Evolutionary conservation across 2,113 vertebrate genomes (phyloP), one percentile per base, ranked within the genome.

Genomic region (Panthera tigris): DNA sequence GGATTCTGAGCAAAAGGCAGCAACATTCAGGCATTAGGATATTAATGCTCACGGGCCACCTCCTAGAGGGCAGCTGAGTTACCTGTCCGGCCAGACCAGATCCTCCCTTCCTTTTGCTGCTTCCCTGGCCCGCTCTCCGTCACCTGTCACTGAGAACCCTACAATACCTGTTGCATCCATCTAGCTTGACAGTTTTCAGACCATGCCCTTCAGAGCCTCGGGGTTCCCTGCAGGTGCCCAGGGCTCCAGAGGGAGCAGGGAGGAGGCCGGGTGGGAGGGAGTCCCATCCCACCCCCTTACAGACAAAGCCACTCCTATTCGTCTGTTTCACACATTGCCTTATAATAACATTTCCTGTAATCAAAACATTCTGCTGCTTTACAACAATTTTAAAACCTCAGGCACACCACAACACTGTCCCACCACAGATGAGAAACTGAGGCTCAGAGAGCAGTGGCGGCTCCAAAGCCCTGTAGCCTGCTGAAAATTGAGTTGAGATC

Each of bases 381-480:
- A 63, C 69, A 41, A 61, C 39, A 9, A 4, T 10, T 18, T 57
- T n/a, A 19, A 50, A 87, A 41, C n/a, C 31, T 48, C 71, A 76
- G 23, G 91, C 33, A 19, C 69, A 65, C 29, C n/a, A 16, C 23
- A 31, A 79, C 5, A 23, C 18, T 89, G 95, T 85, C 15, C n/a
- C n/a, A 29, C 87, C 74, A 87, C 79, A 63, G 14, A n/a, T 11
- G 19, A 48, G 19, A 96, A 94, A 92, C 95, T 66, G 33, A 96
- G 90, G 65, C 73, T 19, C 14, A 1, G 50, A 90, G 36, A 31
- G 18, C 7, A 2, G 31, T 15, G 1, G 7, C 80, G 48, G 27
- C 23, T 36, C 55, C 31, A 15, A 52, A 9, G 45, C 68, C 29
- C 73, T 36, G 11, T 0, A 23, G 48, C 36, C 86, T 61, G 8